Base-by-base conservation (phyloP, 2,888 invertebrate genomes). In the Drosophila pseudotakahashii region DNA sequence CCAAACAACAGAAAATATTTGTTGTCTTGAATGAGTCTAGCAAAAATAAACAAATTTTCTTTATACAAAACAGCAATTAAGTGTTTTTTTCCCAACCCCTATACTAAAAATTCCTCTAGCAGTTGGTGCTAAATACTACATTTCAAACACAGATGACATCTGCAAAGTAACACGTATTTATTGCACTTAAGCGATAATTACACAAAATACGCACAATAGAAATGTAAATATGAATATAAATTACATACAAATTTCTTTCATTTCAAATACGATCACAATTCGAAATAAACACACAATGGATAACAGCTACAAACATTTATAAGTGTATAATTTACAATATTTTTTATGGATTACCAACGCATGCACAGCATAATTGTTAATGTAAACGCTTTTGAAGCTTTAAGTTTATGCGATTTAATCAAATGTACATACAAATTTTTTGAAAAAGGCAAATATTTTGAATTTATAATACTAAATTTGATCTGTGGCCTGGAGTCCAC, bases 11-110 rank as follows among this genome's bases (percentile, higher is more conserved):
- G 60, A 51, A 63, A 78, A 72, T 47, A 51, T 45, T 10, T 36
- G 66, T 64, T 63, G 74, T 66, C 66, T 47, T 67, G 66, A 73
- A 59, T 67, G 72, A 77, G 69, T 73, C 71, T 89, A 89, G 88
- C 70, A 75, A 67, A 89, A 89, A 82, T 85, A 88, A 88, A 84
- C 68, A 72, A 82, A 85, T 82, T 89, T 89, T 75, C 83, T 88
- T 81, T 77, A 60, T 75, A 88, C 26, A 88, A 77, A 81, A 73
- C 66, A 67, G 75, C 85, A 78, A 19, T 11, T 19, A 6, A 13
- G 2, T 1, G 1, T 1, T 42, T 42, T 19, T 11, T 42, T 42
- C 41, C 16, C 10, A 41, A 16, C 30, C 30, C 9, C 30, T 9
- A 32, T 19, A 19, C 19, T 19, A 19, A 2, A 0, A 19, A 19